Base-by-base conservation (phyloP, 2,113 vertebrate genomes). In the Tichodroma muraria region DNA sequence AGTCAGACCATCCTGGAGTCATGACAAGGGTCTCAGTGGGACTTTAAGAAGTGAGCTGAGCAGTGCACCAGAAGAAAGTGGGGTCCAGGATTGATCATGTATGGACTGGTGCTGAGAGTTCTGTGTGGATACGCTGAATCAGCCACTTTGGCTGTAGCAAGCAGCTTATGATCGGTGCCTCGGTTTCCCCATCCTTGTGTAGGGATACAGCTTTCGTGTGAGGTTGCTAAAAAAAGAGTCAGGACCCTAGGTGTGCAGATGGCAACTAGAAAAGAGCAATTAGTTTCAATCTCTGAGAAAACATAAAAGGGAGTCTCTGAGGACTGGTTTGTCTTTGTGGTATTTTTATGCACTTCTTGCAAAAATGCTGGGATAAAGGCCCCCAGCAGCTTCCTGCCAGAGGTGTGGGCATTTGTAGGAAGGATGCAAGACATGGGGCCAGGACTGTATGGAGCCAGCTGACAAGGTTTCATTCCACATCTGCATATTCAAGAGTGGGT, bases 401-500 rank as follows among this genome's bases (percentile, higher is more conserved):
- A 90, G 27, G 17, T n/a, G 7, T 33, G n/a, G 60, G 13, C 2
- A 0, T 69, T 76, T 10, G 1, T 33, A 73, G 37, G 54, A 70
- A 77, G 24, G 38, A 54, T 37, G 57, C 23, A 61, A 88, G 24
- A 75, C 45, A 11, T 0, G 2, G 20, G 17, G 13, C 10, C 13
- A n/a, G 45, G n/a, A 24, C 12, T 47, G 4, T 31, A 28, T 0
- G 5, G 6, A 66, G 13, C 50, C 30, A 83, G 17, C 5, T 8
- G 9, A 38, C 0, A 0, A 76, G 13, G 13, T 53, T 77, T 63
- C 8, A 2, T 66, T 40, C 61, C 44, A 30, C n/a, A 31, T 15
- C 56, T 64, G 31, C 71, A 88, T 47, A 44, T 59, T 59, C 56
- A 47, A 59, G 40, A 16, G 9, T 6, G 1, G 14, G 27, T 7